Evolutionary conservation across 1,140 invertebrate species (phyloP), one percentile per base, ranked within the genome.

Genomic region (Cylas formicarius): DNA sequence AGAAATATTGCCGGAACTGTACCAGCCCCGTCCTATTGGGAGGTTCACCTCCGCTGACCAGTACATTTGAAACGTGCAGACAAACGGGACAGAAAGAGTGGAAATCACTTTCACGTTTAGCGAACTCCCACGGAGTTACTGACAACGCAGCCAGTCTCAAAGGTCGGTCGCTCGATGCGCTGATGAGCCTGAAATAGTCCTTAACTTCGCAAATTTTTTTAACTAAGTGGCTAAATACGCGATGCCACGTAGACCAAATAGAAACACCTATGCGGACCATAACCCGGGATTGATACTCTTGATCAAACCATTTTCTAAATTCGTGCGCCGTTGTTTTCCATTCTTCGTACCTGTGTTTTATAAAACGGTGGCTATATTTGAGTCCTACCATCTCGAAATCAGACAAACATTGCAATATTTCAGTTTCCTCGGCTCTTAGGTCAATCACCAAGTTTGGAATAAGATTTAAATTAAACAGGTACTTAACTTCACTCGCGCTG

Each of bases 71-170:
- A 29, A 45, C 38, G 32, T 53, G 53, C 13, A 75, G 55, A 60
- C 77, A 80, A 27, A 67, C 43, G 0, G 76, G 75, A 52, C 77
- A 78, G 41, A 71, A 67, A 39, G 68, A 63, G 56, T 70, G 66
- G 49, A 63, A 77, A 13, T 19, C 13, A 17, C 73, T 72, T 55
- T 70, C 67, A 40, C 67, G 62, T 18, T 62, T 49, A 36, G 65
- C 39, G 49, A 78, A 77, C 47, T 69, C 69, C 40, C 68, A 61
- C 20, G 70, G 69, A 0, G 73, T 71, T 1, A 61, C 67, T 24
- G 58, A 45, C 61, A 64, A 60, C 24, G 62, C 57, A 2, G 52
- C 52, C 6, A 65, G 28, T 21, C 57, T 35, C 27, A 65, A 36
- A 8, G 61, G 52, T 50, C 60, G 60, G 48, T 63, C 61, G 24